Conservation (phyloP, 2,797 vertebrate species). For the Enteromius argenteus region DNA sequence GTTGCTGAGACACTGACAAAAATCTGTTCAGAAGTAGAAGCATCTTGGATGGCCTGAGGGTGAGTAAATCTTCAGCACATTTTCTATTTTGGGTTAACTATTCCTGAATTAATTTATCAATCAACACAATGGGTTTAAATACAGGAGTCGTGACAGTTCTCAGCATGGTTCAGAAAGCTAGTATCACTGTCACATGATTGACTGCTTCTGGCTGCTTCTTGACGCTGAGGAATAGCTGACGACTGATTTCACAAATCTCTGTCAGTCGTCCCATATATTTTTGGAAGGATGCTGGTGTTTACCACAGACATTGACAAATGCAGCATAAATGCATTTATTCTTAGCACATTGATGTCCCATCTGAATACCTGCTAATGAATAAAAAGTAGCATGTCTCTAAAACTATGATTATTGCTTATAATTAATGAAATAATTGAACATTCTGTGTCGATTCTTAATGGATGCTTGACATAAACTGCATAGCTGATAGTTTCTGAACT, state of each 20-base stretch:
- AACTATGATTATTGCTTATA: background rate
- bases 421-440: background rate
- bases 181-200: conserved; percentile 9
- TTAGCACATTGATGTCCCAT: conserved; percentile 25
- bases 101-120: background rate
- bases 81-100: background rate
- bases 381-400: background rate
- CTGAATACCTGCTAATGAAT: background rate
- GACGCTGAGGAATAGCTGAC: conserved; percentile 14
- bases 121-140: background rate
- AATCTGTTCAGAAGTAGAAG: background rate
- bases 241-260: conserved; percentile 31
- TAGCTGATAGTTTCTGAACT: background rate
- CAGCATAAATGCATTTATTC: conserved; percentile 36
- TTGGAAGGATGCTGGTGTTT: conserved; percentile 14
- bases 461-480: background rate
- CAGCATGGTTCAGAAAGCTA: background rate
- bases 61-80: background rate
- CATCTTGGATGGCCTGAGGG: background rate
- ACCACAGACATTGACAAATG: conserved; percentile 39
- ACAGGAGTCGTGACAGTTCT: background rate
- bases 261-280: conserved; percentile 43
- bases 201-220: conserved; percentile 17
- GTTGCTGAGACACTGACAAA: background rate
- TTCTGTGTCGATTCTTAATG: background rate